phyloP scores from a whole-genome alignment of 2,888 invertebrate genomes.

The Ichneumon xanthorius region DNA sequence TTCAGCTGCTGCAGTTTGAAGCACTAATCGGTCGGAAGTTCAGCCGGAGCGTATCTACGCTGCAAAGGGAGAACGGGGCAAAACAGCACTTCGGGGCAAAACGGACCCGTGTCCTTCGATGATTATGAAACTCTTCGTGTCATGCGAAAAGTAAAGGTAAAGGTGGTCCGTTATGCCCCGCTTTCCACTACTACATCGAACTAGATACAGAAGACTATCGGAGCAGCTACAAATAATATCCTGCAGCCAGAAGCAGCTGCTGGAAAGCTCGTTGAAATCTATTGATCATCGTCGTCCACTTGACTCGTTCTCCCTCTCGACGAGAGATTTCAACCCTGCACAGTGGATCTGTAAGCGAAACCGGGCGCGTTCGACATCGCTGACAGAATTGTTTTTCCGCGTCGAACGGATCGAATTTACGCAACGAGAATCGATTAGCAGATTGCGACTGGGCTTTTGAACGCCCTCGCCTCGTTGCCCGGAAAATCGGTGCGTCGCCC shows the following conservation, averaged over 20 bases:
- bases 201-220: conserved; percentile 2
- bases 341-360: not conserved
- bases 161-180: not conserved
- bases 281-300: conserved; percentile 7
- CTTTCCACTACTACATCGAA: not conserved
- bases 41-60: conserved; percentile 46
- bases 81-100: not conserved
- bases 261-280: conserved; percentile 8
- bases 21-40: conserved; percentile 66
- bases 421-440: conserved; percentile 34
- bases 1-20: conserved; percentile 28
- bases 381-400: not conserved
- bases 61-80: not conserved
- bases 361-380: not conserved
- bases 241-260: conserved; percentile 9
- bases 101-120: not conserved
- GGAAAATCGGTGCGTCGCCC: conserved; percentile 22
- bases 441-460: conserved; percentile 17
- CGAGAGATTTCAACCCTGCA: conserved; percentile 6
- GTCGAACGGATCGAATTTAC: conserved; percentile 28
- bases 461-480: not conserved
- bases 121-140: not conserved
- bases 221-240: conserved; percentile 4
- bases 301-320: not conserved
- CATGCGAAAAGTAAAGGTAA: not conserved